phyloP scores from a whole-genome alignment of 92 coral and sea anemone species.

The Ricordea florida region DNA sequence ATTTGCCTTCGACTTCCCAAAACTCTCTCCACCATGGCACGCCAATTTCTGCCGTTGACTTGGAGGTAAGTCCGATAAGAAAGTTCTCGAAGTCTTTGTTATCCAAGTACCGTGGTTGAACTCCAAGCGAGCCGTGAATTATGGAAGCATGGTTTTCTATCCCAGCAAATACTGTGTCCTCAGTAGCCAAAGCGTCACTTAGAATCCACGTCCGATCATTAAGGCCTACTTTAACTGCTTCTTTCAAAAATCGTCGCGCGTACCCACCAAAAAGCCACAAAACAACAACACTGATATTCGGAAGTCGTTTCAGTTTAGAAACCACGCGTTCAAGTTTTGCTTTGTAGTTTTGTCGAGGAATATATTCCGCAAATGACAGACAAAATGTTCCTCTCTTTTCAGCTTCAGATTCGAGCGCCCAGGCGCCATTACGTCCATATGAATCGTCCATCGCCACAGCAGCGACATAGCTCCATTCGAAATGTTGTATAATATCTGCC shows the following conservation, averaged over 20 bases:
- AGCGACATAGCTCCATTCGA: constrained; percentile 77
- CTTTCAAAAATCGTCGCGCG: constrained; percentile 68
- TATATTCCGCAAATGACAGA: constrained; percentile 72
- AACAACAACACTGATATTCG: constrained; percentile 66
- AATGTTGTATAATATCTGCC: constrained; percentile 74
- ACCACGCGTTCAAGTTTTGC: constrained; percentile 58
- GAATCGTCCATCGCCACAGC: constrained; percentile 85
- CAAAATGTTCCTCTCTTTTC: constrained; percentile 69
- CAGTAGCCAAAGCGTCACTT: constrained; percentile 82
- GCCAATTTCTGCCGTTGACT: background rate
- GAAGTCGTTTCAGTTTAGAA: constrained; percentile 62
- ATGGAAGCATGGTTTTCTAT: constrained; percentile 33
- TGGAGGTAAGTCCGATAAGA: constrained; percentile 17
- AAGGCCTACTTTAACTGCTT: constrained; percentile 58
- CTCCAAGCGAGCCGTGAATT: constrained; percentile 65
- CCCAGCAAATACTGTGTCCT: constrained; percentile 45
- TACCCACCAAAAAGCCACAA: constrained; percentile 79
- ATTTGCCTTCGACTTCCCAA: constrained; percentile 38
- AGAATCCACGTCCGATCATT: constrained; percentile 77
- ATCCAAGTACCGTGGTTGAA: constrained; percentile 52
- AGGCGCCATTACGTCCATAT: constrained; percentile 81
- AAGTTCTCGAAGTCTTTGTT: constrained; percentile 33
- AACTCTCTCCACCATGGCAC: constrained; percentile 81
- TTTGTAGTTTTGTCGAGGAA: constrained; percentile 70
- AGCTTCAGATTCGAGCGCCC: constrained; percentile 74